A percentile compares a stretch with the other conserved stretches of the same genome.
phyloP scores from a whole-genome alignment of 2,797 vertebrate species.

The Otolemur crassicaudatus region DNA sequence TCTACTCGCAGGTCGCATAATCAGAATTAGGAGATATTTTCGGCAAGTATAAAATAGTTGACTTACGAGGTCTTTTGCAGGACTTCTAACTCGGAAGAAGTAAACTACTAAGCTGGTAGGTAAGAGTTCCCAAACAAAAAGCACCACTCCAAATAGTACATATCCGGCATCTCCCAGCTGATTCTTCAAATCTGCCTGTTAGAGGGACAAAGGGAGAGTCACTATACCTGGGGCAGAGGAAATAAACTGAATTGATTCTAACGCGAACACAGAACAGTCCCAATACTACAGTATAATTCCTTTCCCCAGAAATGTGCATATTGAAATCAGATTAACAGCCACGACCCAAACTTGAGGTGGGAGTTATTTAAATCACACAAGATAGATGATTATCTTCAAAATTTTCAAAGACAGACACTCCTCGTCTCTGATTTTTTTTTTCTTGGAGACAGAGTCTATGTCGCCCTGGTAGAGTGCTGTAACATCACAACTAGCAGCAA shows the following conservation, averaged over 20 bases:
- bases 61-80: conserved; percentile 93
- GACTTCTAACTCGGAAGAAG: conserved; percentile 96
- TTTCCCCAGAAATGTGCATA: neutral
- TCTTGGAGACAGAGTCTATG: too few relatives aligned
- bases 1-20: neutral
- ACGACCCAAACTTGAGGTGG: neutral
- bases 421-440: neutral
- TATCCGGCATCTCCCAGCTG: conserved; percentile 95
- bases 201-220: neutral
- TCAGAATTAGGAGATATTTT: neutral
- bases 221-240: neutral
- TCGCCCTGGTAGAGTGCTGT: too few relatives aligned
- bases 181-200: conserved; percentile 95
- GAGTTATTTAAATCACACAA: neutral
- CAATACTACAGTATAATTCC: neutral
- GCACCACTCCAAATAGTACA: conserved; percentile 95
- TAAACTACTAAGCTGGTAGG: conserved; percentile 96
- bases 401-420: neutral
- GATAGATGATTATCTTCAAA: neutral
- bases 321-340: neutral
- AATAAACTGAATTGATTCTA: neutral
- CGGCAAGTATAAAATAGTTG: neutral
- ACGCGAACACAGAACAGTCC: neutral
- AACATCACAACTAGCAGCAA: too few relatives aligned
- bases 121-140: conserved; percentile 97